phyloP scores from a whole-genome alignment of 2,888 invertebrate genomes.

The Rutpela maculata region DNA sequence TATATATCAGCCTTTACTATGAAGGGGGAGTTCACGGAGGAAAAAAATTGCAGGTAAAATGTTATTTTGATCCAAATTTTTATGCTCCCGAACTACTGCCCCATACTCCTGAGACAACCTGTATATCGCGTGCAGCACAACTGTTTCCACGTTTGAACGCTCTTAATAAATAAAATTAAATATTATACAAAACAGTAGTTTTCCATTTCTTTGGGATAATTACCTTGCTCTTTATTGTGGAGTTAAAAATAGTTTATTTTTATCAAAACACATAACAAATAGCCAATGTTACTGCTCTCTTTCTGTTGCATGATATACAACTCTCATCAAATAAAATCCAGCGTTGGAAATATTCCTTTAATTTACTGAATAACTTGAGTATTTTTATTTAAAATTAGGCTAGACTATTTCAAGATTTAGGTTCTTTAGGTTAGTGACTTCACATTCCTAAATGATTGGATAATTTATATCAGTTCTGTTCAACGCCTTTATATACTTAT shows the following conservation, averaged over 20 bases:
- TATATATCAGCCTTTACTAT: too few relatives aligned
- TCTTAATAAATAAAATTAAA: too few relatives aligned
- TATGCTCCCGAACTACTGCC: too few relatives aligned
- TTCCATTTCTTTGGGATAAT: background rate
- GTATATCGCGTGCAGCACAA: too few relatives aligned
- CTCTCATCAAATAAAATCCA: slow-evolving; percentile 4
- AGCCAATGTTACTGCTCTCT: background rate
- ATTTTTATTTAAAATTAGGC: slow-evolving; percentile 46
- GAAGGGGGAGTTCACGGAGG: too few relatives aligned
- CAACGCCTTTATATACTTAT: slow-evolving; percentile 43
- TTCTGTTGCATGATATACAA: background rate
- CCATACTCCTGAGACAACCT: too few relatives aligned
- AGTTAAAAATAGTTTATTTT: background rate
- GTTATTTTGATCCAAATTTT: too few relatives aligned
- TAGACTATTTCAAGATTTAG: slow-evolving; percentile 60
- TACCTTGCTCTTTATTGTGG: background rate
- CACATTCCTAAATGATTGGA: slow-evolving; percentile 60
- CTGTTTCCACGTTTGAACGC: too few relatives aligned
- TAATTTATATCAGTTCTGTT: slow-evolving; percentile 60
- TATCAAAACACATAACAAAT: slow-evolving; percentile 1
- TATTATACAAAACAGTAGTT: background rate
- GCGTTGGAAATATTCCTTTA: slow-evolving; percentile 30
- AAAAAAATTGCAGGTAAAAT: too few relatives aligned
- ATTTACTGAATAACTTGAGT: slow-evolving; percentile 36
- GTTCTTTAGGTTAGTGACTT: slow-evolving; percentile 63